phyloP scores from a whole-genome alignment of 2,888 invertebrate species.

The Sympetrum striolatum region DNA sequence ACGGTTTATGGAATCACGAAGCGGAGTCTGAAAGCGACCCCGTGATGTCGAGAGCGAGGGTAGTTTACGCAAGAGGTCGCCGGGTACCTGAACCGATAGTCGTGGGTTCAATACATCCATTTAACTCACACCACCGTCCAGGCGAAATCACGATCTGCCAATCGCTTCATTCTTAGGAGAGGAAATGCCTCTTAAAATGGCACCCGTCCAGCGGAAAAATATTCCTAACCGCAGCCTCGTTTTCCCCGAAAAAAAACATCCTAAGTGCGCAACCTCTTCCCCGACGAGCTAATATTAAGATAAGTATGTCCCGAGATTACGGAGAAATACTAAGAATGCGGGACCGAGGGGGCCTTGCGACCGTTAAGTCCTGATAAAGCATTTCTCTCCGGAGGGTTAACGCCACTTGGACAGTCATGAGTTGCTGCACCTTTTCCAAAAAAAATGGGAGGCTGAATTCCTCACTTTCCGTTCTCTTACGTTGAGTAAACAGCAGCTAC shows the following conservation, averaged over 20 bases:
- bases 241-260: background rate
- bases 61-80: background rate
- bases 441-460: background rate
- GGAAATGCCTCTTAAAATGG: background rate
- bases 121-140: background rate
- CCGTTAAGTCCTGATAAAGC: background rate
- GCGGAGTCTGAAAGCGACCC: background rate
- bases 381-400: background rate
- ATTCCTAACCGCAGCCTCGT: background rate
- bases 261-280: background rate
- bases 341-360: background rate
- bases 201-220: background rate
- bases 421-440: background rate
- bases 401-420: background rate
- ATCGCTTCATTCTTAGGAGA: background rate
- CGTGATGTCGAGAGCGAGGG: background rate
- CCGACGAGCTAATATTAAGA: background rate
- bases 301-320: background rate
- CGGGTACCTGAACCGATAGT: background rate
- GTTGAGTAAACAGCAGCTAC: background rate
- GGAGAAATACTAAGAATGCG: background rate
- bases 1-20: background rate
- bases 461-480: background rate
- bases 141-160: background rate
- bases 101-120: background rate